Evolutionary conservation across 2,113 vertebrate species (phyloP), one percentile per base, ranked within the genome.

Genomic region (Urocynchramus pylzowi): DNA sequence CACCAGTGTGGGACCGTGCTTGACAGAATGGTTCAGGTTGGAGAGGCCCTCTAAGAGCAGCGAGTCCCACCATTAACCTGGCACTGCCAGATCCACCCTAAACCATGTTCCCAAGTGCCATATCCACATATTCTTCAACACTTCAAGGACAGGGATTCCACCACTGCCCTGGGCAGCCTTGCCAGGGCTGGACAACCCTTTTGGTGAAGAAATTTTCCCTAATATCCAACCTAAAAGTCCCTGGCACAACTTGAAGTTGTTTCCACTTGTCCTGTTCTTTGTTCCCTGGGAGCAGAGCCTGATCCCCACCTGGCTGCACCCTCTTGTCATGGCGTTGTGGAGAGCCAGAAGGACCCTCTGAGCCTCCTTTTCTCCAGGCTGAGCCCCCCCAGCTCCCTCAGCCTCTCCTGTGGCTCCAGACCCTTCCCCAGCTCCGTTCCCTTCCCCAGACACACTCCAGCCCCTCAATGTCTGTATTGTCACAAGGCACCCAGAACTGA

Each of bases 1-100:
- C 35, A 11, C 27, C 27, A 20, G 13, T 17, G 17, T 56, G 39
- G 2, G 1, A 26, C 15, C 0, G 0, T 27, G 31, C 13, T 37
- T 65, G 31, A 64, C 67, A 57, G 12, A 65, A 57, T 50, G 1
- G 0, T 22, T 37, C 26, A 20, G 37, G 12, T 15, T 73, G 42
- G 22, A 65, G 73, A 57, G 37, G 42, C 37, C 27, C 18, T 73
- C 26, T 50, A 15, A 42, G 50, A 50, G 17, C 10, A 49, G 7
- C 7, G 22, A 65, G 33, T 73, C 27, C 68, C 42, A 56, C 41
- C 24, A 8, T 20, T 41, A 41, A 63, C 27, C 18, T 27, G 52
- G 76, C 60, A 74, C 60, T 50, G 33, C 42, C 50, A 39, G 33
- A 44, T 37, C 37, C 60, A 45, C 7, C 24, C 33, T n/a, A n/a